These are phyloP conservation scores for Todiramphus chloris DNA, from an alignment of 2,113 vertebrate genomes.

Conservation along the genomic window DNA sequence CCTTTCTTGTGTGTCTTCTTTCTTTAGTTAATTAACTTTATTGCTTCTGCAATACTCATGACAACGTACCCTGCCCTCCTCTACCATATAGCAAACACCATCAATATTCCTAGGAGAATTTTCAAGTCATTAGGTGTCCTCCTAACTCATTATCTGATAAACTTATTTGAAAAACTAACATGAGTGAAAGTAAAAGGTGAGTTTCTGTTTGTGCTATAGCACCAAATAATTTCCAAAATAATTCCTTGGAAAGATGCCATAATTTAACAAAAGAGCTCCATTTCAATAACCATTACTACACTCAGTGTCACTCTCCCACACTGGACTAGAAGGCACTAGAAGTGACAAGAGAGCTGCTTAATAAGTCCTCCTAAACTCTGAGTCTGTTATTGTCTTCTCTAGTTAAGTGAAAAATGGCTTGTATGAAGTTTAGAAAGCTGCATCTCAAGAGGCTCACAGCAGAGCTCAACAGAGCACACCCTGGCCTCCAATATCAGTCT, in stretches of 20 bases:
- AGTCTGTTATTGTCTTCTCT: not conserved
- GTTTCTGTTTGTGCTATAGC: not conserved
- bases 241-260: not conserved
- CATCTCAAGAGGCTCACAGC: not conserved
- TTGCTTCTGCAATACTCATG: not conserved
- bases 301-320: not conserved
- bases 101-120: not conserved
- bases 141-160: not conserved
- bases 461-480: not conserved
- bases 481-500: not conserved
- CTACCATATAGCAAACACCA: not conserved
- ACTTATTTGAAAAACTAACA: not conserved
- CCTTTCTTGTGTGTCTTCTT: not conserved
- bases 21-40: not conserved
- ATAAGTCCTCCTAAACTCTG: not conserved
- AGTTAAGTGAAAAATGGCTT: not conserved
- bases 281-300: not conserved
- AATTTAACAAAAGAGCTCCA: not conserved
- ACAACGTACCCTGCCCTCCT: accelerated
- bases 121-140: not conserved
- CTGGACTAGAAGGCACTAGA: not conserved
- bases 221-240: not conserved
- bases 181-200: not conserved
- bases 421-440: not conserved
- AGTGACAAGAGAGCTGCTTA: not conserved